Evolutionary conservation across 2,888 invertebrate genomes (phyloP).

Genomic region (Gymnoscelis rufifasciata): DNA sequence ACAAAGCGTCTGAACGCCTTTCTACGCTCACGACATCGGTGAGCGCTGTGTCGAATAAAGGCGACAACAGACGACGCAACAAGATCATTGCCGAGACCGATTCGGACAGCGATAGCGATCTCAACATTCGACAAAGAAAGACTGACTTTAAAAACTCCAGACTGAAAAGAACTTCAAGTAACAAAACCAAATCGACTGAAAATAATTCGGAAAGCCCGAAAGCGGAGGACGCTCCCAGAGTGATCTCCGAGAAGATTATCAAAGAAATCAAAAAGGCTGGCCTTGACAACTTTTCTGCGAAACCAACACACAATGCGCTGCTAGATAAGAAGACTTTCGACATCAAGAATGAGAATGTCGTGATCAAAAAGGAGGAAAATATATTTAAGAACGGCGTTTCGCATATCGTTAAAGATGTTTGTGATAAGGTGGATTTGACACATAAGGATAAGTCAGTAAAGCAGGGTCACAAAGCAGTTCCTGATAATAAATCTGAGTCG

Average conservation of each 20-base stretch:
- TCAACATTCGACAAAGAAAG: conserved; percentile 66
- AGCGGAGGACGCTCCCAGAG: conserved; percentile 53
- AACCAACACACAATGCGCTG: conserved; percentile 20
- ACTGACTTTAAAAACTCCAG: conserved; percentile 69
- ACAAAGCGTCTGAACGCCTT: conserved; percentile 74
- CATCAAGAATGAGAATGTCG: conserved; percentile 33
- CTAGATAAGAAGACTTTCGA: conserved; percentile 37
- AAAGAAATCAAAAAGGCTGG: conserved; percentile 61
- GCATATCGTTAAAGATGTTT: conserved; percentile 31
- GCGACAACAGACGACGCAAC: conserved; percentile 69
- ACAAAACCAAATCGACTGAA: conserved; percentile 61
- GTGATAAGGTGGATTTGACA: conserved; percentile 24
- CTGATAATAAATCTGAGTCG: conserved; percentile 36
- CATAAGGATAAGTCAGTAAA: conserved; percentile 33
- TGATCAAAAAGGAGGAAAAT: conserved; percentile 37
- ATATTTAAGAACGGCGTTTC: conserved; percentile 32
- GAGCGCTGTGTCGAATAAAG: conserved; percentile 76
- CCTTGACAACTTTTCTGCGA: conserved; percentile 46
- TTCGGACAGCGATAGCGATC: conserved; percentile 63
- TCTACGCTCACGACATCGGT: conserved; percentile 75
- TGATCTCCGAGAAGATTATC: conserved; percentile 57
- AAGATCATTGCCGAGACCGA: conserved; percentile 68
- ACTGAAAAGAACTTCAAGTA: conserved; percentile 64
- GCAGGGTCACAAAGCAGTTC: conserved; percentile 25
- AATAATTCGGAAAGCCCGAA: conserved; percentile 48